Evolutionary conservation across 2,113 vertebrate genomes (phyloP).

Genomic region (Polypterus bichir): DNA sequence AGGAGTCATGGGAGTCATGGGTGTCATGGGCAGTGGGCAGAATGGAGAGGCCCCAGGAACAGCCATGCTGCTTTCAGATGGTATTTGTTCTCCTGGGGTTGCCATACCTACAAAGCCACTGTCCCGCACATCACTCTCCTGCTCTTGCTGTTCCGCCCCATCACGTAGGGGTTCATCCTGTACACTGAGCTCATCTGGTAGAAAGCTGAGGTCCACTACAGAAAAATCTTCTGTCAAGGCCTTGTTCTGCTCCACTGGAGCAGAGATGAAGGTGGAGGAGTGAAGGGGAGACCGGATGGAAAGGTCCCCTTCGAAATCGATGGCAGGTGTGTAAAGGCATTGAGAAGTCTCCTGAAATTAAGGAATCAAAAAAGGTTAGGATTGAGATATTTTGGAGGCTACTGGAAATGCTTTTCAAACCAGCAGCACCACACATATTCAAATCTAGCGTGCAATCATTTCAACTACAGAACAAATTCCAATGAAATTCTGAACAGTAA

Average conservation of each 20-base stretch:
- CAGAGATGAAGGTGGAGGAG: slow-evolving; percentile 26
- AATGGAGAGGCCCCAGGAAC: slow-evolving; percentile 22
- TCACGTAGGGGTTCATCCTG: slow-evolving; percentile 30
- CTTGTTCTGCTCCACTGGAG: slow-evolving; percentile 25
- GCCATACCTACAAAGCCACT: slow-evolving; percentile 23
- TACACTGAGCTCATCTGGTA: slow-evolving; percentile 67
- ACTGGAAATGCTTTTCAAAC: too few species aligned
- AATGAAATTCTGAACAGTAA: too few species aligned
- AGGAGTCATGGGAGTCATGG: slow-evolving; percentile 73
- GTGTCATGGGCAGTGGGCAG: slow-evolving; percentile 48
- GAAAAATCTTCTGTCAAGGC: slow-evolving; percentile 43
- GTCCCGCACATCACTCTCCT: slow-evolving; percentile 13
- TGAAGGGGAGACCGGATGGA: slow-evolving; percentile 24
- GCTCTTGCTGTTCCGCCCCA: slow-evolving; percentile 17
- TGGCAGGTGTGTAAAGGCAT: slow-evolving; percentile 27
- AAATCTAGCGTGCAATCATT: too few species aligned
- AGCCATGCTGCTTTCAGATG: slow-evolving; percentile 11
- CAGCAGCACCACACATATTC: too few species aligned
- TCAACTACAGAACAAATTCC: too few species aligned
- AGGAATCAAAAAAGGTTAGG: not conserved
- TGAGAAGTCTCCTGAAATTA: slow-evolving; percentile 37
- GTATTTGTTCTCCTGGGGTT: slow-evolving; percentile 16
- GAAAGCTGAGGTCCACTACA: slow-evolving; percentile 76
- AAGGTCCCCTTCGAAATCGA: slow-evolving; percentile 41
- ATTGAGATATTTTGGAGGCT: too few species aligned